These are phyloP conservation scores for Tetheella fluctuosa DNA, from an alignment of 2,888 invertebrate species.

Conservation along the genomic window DNA sequence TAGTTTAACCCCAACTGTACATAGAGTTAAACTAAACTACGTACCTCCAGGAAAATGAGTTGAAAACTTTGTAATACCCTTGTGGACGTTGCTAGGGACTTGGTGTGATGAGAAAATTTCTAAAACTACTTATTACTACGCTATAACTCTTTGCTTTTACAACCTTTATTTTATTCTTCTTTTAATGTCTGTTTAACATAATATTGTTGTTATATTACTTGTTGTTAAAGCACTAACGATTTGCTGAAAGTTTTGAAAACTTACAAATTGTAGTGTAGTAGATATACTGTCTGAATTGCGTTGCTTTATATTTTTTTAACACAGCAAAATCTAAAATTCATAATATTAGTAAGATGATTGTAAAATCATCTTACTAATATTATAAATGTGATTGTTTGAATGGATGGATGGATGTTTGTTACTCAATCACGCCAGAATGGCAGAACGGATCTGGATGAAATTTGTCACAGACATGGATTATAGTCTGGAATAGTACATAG, in stretches of 20 bases:
- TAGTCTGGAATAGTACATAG: no score
- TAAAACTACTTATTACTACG: slow-evolving; percentile 19
- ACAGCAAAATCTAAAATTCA: no score
- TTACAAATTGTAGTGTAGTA: neutral
- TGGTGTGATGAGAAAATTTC: slow-evolving; percentile 29
- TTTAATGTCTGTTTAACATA: neutral
- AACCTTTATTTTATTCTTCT: slow-evolving; percentile 12
- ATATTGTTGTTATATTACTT: neutral
- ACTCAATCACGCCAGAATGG: no score
- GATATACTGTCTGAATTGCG: neutral
- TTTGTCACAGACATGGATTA: no score
- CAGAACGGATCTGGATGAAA: no score
- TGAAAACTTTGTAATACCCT: slow-evolving; percentile 33
- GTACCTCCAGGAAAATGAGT: slow-evolving; percentile 25
- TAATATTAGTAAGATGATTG: no score
- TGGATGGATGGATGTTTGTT: no score
- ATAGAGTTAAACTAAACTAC: neutral
- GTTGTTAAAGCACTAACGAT: neutral
- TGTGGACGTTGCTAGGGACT: slow-evolving; percentile 11
- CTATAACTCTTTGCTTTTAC: slow-evolving; percentile 10
- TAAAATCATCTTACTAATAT: no score
- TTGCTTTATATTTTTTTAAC: neutral
- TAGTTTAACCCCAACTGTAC: slow-evolving; percentile 8
- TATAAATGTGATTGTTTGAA: no score
- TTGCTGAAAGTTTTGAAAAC: neutral